Evolutionary conservation across 2,797 vertebrate species (phyloP), one percentile per base, ranked within the genome.

Genomic region (Sphenopsis melanotis): DNA sequence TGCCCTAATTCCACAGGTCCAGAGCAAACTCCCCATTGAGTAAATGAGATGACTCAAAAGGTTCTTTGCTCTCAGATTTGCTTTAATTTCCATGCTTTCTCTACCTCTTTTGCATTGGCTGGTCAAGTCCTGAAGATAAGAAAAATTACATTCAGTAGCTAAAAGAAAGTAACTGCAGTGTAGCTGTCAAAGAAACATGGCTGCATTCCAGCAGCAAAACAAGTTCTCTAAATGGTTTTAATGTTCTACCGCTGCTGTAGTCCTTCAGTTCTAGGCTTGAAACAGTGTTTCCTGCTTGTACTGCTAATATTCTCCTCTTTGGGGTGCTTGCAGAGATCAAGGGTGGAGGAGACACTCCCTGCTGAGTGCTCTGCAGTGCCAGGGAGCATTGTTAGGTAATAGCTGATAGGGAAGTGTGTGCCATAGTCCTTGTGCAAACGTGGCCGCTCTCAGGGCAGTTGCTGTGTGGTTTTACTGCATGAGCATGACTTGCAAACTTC

Each of bases 401-500:
- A 19, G 27, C 37, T 52, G 46, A 77, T 21, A 72, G 59, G 96
- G 95, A 91, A 91, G 75, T 6, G 15, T 11, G 29, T 79, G 50
- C 39, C 77, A 69, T 1, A 30, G 36, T 36, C 71, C 83, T 52
- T 90, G 42, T 53, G 82, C 74, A 95, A 91, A 81, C 49, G 1
- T 4, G 16, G 71, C 53, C 0, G 0, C 50, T 56, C 44, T 21
- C 34, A 41, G 64, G 76, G 78, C 46, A 90, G 47, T 47, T 47
- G 52, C 81, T 93, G 16, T 30, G 41, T 46, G 72, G 49, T 60
- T 64, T 90, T 37, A 56, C 60, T 86, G 87, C 82, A 6, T 77
- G 59, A 93, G 70, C 66, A 4, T 95, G 91, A 94, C 93, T 95
- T 90, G 68, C 92, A 70, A 24, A 29, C 68, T 95, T 82, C 60